Evolutionary conservation across 1,140 invertebrate species (phyloP).

Genomic region (Lanistes nyassanus): DNA sequence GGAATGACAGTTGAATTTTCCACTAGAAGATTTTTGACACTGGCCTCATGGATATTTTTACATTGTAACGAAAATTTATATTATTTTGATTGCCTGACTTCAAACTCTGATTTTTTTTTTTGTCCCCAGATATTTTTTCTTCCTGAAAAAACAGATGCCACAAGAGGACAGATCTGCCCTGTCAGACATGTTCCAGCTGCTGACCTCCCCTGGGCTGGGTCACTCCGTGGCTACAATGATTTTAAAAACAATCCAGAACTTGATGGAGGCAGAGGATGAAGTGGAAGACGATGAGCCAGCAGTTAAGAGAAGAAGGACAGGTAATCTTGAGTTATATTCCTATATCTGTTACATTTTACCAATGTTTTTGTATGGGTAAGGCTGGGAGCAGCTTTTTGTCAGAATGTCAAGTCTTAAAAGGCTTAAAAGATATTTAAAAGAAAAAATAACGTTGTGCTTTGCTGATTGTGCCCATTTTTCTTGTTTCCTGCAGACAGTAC

Average conservation of each 20-base stretch:
- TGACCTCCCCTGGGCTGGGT: slow-evolving; percentile 74
- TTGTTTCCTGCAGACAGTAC: neutral
- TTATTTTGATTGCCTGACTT: neutral
- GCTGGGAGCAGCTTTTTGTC: too few species aligned
- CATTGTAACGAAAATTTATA: neutral
- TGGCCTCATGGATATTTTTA: too few species aligned
- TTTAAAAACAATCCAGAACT: slow-evolving; percentile 81
- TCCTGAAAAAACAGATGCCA: slow-evolving; percentile 67
- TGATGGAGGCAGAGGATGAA: slow-evolving; percentile 75
- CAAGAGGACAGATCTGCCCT: slow-evolving; percentile 71
- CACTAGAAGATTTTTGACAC: too few species aligned
- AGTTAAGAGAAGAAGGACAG: slow-evolving; percentile 20
- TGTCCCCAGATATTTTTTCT: slow-evolving; percentile 74
- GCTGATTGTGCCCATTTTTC: neutral
- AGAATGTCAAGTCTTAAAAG: too few species aligned
- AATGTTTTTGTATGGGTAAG: too few species aligned
- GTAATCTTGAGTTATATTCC: neutral
- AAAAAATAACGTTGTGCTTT: neutral
- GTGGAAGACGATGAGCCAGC: slow-evolving; percentile 45
- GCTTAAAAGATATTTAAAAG: too few species aligned
- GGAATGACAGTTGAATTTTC: too few species aligned
- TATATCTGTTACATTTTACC: too few species aligned
- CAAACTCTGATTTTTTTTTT: neutral
- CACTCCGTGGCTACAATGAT: slow-evolving; percentile 76
- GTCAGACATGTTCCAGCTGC: slow-evolving; percentile 76